phyloP scores from a whole-genome alignment of 35 echinoderm and acorn worm species.

The Heliocidaris tuberculata region DNA sequence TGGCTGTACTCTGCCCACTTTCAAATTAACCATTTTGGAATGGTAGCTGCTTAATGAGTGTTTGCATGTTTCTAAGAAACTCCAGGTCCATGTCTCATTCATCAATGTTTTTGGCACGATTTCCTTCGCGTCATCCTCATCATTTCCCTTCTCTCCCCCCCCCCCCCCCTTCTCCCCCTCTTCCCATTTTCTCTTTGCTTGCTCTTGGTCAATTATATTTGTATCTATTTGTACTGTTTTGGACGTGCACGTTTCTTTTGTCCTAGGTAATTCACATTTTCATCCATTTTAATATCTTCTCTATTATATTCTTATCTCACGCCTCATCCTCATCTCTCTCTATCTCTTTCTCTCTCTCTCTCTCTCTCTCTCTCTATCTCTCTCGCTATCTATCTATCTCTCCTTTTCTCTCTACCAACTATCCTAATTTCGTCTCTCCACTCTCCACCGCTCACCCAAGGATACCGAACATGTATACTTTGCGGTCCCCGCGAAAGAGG shows the following conservation, averaged over 20 bases:
- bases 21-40: too few relatives aligned
- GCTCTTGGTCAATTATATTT: background rate
- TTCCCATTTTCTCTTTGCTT: background rate
- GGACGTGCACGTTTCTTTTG: too few relatives aligned
- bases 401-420: too few relatives aligned
- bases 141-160: too few relatives aligned
- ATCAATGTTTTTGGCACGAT: too few relatives aligned
- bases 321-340: background rate
- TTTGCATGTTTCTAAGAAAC: too few relatives aligned
- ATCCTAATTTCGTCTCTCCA: too few relatives aligned
- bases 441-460: background rate
- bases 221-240: background rate
- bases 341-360: background rate
- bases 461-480: constrained; percentile 11
- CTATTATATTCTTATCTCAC: background rate
- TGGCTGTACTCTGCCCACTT: too few relatives aligned
- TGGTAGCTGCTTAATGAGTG: too few relatives aligned
- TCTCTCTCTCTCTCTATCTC: background rate
- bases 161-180: background rate
- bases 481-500: background rate
- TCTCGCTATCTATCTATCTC: too few relatives aligned
- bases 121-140: too few relatives aligned
- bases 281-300: background rate
- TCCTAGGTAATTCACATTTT: background rate
- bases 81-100: too few relatives aligned